These are phyloP conservation scores for Cephus rjabovi DNA, from an alignment of 2,888 invertebrate genomes.

Conservation along the genomic window DNA sequence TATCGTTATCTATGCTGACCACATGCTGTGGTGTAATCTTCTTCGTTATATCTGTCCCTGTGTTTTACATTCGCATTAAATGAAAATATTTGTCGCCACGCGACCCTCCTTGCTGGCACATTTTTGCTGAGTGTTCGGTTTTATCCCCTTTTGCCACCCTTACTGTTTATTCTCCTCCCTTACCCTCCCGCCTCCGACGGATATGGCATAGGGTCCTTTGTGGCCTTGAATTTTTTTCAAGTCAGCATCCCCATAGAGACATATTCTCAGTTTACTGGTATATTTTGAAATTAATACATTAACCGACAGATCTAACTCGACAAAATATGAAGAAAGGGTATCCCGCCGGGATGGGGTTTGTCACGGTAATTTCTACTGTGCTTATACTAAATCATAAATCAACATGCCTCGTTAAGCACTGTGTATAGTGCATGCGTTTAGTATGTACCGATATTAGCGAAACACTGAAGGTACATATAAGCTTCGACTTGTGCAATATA, in stretches of 20 bases:
- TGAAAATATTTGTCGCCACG: constrained; percentile 56
- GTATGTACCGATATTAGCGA: background rate
- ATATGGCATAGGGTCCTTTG: background rate
- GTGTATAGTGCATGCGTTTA: background rate
- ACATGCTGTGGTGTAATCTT: constrained; percentile 60
- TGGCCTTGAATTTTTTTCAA: background rate
- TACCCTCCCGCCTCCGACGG: background rate
- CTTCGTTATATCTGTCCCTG: constrained; percentile 54
- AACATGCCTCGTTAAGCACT: background rate
- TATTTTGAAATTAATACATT: background rate
- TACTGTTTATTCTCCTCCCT: background rate
- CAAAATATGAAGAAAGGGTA: background rate
- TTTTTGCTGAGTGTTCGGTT: constrained; percentile 12
- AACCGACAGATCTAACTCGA: background rate
- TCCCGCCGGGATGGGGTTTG: background rate
- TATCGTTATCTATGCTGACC: constrained; percentile 61
- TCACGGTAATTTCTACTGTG: background rate
- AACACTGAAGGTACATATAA: background rate
- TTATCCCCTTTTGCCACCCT: background rate
- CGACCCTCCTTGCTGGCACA: background rate
- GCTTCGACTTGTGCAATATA: background rate
- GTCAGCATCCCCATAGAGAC: background rate
- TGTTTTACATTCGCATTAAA: constrained; percentile 58
- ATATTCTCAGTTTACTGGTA: background rate
- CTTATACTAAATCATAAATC: background rate